Evolutionary conservation across 2,113 vertebrate species (phyloP).

Genomic region (Mellivora capensis): DNA sequence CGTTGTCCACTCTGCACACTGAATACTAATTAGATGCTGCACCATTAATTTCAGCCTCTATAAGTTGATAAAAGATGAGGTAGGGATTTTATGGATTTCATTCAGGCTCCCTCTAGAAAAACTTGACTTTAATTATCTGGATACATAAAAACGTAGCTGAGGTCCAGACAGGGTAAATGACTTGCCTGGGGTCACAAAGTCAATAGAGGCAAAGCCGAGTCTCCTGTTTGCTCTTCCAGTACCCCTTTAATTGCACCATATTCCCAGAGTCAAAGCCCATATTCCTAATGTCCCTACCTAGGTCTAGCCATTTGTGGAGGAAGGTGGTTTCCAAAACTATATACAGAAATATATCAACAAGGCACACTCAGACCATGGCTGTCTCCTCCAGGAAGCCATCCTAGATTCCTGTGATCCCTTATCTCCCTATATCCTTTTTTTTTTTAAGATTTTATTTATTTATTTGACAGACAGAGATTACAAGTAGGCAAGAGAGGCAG

Average conservation of each 20-base stretch:
- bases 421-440: not conserved
- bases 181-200: not conserved
- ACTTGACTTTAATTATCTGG: not conserved
- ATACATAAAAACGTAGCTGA: not conserved
- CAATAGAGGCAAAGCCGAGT: not conserved
- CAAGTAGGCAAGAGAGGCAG: too few species aligned
- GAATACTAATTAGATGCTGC: not conserved
- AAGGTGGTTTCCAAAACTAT: not conserved
- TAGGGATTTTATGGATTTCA: not conserved
- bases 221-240: not conserved
- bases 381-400: not conserved
- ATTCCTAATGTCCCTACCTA: not conserved
- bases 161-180: not conserved
- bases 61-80: not conserved
- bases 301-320: not conserved
- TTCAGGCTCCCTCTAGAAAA: not conserved
- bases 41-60: not conserved
- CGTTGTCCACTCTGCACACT: not conserved
- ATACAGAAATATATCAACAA: not conserved
- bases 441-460: too few species aligned
- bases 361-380: not conserved
- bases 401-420: not conserved
- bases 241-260: not conserved
- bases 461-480: too few species aligned
- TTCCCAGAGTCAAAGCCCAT: not conserved